Evolutionary conservation across 2,113 vertebrate genomes (phyloP).

Genomic region (Trachemys scripta): DNA sequence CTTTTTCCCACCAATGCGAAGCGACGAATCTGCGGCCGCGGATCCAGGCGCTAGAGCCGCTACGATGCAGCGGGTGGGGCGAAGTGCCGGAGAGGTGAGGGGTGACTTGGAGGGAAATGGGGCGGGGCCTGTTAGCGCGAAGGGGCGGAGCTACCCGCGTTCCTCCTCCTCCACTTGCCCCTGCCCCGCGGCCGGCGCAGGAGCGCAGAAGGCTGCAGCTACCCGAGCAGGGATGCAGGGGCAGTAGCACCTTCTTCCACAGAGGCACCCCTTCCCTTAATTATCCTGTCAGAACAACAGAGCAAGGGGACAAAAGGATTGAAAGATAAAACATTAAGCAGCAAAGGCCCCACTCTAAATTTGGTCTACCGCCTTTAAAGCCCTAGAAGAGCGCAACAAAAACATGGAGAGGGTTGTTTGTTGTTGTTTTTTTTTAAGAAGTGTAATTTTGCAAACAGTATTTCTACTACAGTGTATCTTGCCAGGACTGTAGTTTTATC

Average conservation of each 20-base stretch:
- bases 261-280: too few relatives aligned
- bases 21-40: conserved; percentile 31
- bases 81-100: neutral
- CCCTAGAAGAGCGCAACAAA: neutral
- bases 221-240: neutral
- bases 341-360: neutral
- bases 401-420: too few relatives aligned
- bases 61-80: neutral
- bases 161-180: neutral
- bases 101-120: neutral
- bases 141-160: neutral
- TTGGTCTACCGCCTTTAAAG: neutral
- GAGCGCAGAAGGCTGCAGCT: fast-evolving
- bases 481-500: neutral
- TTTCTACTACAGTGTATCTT: neutral
- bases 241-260: neutral
- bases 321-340: neutral
- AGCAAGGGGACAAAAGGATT: neutral
- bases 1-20: neutral
- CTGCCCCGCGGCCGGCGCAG: neutral
- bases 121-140: neutral
- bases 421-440: neutral
- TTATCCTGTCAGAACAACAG: neutral
- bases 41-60: neutral
- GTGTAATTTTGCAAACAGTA: neutral